phyloP scores from a whole-genome alignment of 2,888 invertebrate genomes.

The Phragmatobia fuliginosa region DNA sequence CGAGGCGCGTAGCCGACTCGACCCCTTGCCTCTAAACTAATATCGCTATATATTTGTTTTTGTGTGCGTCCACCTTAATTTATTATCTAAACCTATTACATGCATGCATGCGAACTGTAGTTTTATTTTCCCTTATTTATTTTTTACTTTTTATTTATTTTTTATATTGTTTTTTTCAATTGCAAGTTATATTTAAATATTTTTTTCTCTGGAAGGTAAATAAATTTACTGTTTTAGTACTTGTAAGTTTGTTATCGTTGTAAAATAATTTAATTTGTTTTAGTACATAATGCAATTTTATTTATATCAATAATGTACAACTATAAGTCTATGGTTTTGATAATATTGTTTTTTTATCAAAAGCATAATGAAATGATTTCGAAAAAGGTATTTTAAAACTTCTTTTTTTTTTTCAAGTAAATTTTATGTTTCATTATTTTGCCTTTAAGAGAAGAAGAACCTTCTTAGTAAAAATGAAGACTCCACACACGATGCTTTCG shows the following conservation, averaged over 20 bases:
- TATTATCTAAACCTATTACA: slow-evolving; percentile 52
- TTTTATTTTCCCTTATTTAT: slow-evolving; percentile 36
- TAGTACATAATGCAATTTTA: neutral
- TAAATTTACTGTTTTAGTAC: neutral
- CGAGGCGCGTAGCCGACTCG: slow-evolving; percentile 66
- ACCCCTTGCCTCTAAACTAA: slow-evolving; percentile 58
- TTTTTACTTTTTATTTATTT: neutral
- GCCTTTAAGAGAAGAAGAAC: neutral
- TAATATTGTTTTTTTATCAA: no score
- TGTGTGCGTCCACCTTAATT: slow-evolving; percentile 65
- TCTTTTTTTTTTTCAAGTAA: no score
- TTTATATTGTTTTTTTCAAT: neutral
- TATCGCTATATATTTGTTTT: slow-evolving; percentile 57
- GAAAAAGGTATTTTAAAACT: no score
- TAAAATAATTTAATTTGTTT: neutral
- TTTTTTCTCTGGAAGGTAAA: neutral
- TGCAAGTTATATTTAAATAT: neutral
- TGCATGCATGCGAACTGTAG: slow-evolving; percentile 47
- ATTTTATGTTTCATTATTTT: neutral
- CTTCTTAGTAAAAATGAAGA: neutral
- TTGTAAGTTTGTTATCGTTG: neutral
- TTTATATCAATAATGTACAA: no score
- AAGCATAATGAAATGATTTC: no score
- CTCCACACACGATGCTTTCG: neutral
- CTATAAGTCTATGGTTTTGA: no score